Conservation (phyloP, 2,888 invertebrate species). For the Drosophila pseudotalamancana region DNA sequence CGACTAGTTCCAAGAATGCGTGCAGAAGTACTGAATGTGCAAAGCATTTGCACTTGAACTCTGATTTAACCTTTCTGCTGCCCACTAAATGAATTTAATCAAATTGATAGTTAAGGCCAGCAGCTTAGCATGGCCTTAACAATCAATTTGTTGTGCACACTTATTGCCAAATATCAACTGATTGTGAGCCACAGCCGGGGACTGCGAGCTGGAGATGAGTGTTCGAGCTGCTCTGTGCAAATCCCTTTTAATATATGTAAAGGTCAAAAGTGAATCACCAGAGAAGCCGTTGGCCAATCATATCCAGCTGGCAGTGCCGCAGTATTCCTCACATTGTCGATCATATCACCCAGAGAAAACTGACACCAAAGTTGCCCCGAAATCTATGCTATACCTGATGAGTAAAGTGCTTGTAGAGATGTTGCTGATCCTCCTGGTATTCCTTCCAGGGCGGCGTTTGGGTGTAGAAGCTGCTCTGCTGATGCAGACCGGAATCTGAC, state of each 20-base stretch:
- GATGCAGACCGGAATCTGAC: conserved; percentile 69
- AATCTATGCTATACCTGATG: conserved; percentile 75
- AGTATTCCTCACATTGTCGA: conserved; percentile 32
- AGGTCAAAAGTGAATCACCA: conserved; percentile 28
- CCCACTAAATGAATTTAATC: conserved; percentile 30
- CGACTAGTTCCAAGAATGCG: conserved; percentile 25
- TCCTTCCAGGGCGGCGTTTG: conserved; percentile 85
- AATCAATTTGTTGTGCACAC: conserved; percentile 41
- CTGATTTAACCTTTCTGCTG: conserved; percentile 12
- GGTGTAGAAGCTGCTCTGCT: conserved; percentile 83
- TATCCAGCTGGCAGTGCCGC: conserved; percentile 31
- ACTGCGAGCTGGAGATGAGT: conserved; percentile 23
- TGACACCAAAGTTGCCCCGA: conserved; percentile 46
- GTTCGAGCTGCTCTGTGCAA: conserved; percentile 28
- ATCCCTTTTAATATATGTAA: not conserved
- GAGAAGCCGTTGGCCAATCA: not conserved
- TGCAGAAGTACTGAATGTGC: not conserved
- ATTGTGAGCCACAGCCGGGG: conserved; percentile 25
- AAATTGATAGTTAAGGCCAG: conserved; percentile 36
- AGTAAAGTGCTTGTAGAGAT: conserved; percentile 64
- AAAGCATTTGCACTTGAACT: conserved; percentile 1
- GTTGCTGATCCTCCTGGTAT: conserved; percentile 79
- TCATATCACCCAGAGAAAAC: conserved; percentile 67
- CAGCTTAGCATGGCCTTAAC: conserved; percentile 14
- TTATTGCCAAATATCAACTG: conserved; percentile 64